A percentile compares a stretch with the other conserved stretches of the same genome.
phyloP scores from a whole-genome alignment of 2,888 invertebrate species.

The Tryphoninae sp. region DNA sequence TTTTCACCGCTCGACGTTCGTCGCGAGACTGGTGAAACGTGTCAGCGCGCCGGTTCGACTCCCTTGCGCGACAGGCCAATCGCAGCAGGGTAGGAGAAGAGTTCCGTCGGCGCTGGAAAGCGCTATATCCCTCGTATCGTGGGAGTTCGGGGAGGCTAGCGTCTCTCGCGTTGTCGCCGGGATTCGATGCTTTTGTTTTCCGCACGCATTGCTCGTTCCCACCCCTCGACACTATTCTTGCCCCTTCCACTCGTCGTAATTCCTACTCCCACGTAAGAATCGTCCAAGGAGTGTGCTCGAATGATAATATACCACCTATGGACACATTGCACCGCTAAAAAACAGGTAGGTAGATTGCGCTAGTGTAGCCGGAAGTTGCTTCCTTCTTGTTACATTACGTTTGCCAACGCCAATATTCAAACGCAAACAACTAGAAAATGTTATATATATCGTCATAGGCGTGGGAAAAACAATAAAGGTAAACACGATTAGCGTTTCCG shows the following conservation, averaged over 20 bases:
- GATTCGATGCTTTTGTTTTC: constrained; percentile 57
- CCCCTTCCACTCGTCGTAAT: not conserved
- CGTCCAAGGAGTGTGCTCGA: not conserved
- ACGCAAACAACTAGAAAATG: too few species aligned
- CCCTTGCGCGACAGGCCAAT: constrained; percentile 36
- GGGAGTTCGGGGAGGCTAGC: constrained; percentile 42
- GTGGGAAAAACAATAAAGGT: too few species aligned
- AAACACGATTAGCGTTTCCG: too few species aligned
- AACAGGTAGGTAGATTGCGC: too few species aligned
- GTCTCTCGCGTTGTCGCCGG: constrained; percentile 49
- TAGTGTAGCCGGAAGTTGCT: too few species aligned
- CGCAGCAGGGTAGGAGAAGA: constrained; percentile 15
- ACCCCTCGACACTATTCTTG: not conserved
- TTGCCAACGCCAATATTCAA: too few species aligned
- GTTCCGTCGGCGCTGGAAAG: constrained; percentile 6
- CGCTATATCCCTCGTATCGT: constrained; percentile 44
- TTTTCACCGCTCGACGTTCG: constrained; percentile 51
- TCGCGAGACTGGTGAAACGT: constrained; percentile 47
- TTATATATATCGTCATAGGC: too few species aligned
- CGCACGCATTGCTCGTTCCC: constrained; percentile 39
- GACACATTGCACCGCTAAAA: too few species aligned
- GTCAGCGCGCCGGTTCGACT: constrained; percentile 36
- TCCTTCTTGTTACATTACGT: too few species aligned
- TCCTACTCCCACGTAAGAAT: not conserved
- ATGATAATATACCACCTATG: too few species aligned